Evolutionary conservation across 2,113 vertebrate species (phyloP), one percentile per base, ranked within the genome.

Genomic region (Rhodinocichla rosea): DNA sequence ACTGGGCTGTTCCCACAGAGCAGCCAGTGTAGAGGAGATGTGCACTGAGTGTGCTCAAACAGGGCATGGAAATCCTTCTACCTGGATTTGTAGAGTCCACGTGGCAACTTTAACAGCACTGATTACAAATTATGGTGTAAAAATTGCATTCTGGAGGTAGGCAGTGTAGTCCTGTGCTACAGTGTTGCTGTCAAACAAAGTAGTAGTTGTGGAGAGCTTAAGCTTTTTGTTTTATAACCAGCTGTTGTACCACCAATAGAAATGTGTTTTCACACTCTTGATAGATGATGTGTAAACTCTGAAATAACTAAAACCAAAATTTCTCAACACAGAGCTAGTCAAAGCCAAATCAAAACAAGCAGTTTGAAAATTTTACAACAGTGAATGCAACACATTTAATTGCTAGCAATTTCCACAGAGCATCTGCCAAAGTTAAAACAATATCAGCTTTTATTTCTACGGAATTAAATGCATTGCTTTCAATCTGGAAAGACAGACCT

Each of bases 351-450:
- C 57, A 89, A 92, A 94, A 87, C 83, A 89, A 93, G 69, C 56
- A 87, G 53, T 93, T 90, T 92, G 92, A 89, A 92, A 92, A 73
- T 75, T 87, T 75, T 93, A 93, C 62, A 81, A 16, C 79, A 83
- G 22, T 47, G 52, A 87, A 56, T 56, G 64, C 33, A 86, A 89
- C 35, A 13, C 40, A 47, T 79, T 84, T 93, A 92, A 92, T 90
- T 94, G 60, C 65, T 76, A 53, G 73, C 88, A 75, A 53, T 96
- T 94, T 94, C 83, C 86, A 87, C 67, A 81, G 47, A 91, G 62
- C 88, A 92, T 92, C 88, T 96, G 94, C 88, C 93, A 87, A 87
- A 92, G 52, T 90, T 93, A 87, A 91, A 95, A 91, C 84, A 95
- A 19, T 93, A 92, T 92, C 95, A 78, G 60, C 79, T 94, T 94